Evolutionary conservation across 2,888 invertebrate species (phyloP).

Genomic region (Dryobota labecula): DNA sequence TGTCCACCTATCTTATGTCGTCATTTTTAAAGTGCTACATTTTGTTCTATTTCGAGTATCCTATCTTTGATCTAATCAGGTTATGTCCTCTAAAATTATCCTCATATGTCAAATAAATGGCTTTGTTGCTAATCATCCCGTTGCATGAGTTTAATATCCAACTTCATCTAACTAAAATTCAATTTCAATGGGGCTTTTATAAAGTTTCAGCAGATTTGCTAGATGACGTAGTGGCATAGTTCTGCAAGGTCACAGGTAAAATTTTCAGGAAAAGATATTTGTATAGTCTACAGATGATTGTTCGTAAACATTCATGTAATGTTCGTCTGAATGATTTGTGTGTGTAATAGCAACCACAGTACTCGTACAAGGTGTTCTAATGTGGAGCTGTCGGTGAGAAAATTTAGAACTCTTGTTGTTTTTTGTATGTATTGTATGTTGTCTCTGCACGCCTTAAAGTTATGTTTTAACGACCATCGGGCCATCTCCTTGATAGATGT

Average conservation of each 20-base stretch:
- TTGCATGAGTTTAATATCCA: conserved; percentile 1
- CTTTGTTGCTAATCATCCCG: background rate
- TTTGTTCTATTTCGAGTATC: conserved; percentile 30
- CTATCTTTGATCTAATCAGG: conserved; percentile 37
- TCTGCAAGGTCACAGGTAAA: conserved; percentile 47
- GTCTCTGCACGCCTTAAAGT: conserved; percentile 1
- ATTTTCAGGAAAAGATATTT: conserved; percentile 47
- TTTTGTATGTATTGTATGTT: background rate
- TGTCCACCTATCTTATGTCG: conserved; percentile 52
- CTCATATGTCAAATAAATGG: conserved; percentile 7
- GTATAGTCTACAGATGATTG: conserved; percentile 51
- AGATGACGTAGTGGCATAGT: conserved; percentile 28
- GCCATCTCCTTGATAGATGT: background rate
- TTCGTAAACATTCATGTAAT: conserved; percentile 49
- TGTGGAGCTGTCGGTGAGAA: conserved; percentile 20
- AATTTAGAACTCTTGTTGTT: background rate
- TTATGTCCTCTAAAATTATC: conserved; percentile 15
- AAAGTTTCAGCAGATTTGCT: conserved; percentile 4
- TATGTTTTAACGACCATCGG: background rate
- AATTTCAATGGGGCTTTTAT: conserved; percentile 8
- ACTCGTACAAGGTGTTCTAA: conserved; percentile 16
- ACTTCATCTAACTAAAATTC: background rate
- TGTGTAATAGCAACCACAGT: conserved; percentile 16
- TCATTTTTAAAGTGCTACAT: conserved; percentile 31
- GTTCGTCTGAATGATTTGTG: conserved; percentile 45